These are phyloP conservation scores for Tethya wilhelma DNA, from an alignment of 37 sponge, comb jelly and placozoan genomes.

Conservation along the genomic window DNA sequence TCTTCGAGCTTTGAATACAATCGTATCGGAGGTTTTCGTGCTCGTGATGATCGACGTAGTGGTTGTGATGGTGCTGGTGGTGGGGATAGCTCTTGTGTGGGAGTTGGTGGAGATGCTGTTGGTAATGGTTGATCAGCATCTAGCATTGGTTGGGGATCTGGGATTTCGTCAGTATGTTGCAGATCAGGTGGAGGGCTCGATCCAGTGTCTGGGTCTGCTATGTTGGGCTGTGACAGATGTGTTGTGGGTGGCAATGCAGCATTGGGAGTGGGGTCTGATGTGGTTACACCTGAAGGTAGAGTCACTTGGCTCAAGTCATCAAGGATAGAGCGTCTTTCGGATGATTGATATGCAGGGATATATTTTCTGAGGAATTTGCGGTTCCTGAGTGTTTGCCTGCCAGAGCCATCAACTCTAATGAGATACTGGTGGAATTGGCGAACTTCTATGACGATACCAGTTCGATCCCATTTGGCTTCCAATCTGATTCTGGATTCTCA, in stretches of 20 bases:
- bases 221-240: neutral
- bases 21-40: too few species aligned
- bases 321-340: conserved; percentile 28
- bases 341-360: conserved; percentile 24
- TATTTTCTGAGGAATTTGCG: conserved; percentile 40
- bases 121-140: too few species aligned
- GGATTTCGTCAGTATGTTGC: too few species aligned
- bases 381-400: conserved; percentile 40
- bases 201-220: too few species aligned
- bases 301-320: conserved; percentile 26
- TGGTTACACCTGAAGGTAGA: conserved; percentile 3
- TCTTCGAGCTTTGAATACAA: too few species aligned
- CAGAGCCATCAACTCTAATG: conserved; percentile 32
- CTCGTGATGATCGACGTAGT: too few species aligned
- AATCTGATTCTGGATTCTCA: conserved; percentile 56
- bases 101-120: too few species aligned
- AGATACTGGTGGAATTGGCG: conserved; percentile 47
- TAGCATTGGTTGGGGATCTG: too few species aligned
- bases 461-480: conserved; percentile 48
- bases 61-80: too few species aligned
- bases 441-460: conserved; percentile 38
- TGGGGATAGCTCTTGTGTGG: too few species aligned
- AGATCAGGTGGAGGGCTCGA: too few species aligned
- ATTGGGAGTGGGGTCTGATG: conserved; percentile 5
- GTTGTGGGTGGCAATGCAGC: conserved; percentile 11